Evolutionary conservation across 2,113 vertebrate genomes (phyloP).

Genomic region (Albula goreensis): DNA sequence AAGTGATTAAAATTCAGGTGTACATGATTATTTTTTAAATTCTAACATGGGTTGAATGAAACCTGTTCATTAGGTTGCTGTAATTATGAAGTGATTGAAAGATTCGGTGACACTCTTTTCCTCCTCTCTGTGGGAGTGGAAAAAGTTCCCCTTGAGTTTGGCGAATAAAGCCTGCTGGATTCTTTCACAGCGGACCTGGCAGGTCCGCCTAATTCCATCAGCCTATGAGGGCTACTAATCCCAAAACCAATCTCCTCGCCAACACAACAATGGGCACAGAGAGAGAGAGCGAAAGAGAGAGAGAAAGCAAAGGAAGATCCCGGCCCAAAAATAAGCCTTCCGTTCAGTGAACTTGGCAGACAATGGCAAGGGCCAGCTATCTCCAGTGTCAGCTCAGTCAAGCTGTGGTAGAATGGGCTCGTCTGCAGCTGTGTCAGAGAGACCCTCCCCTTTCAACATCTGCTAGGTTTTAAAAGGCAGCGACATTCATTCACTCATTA

Average conservation of each 20-base stretch:
- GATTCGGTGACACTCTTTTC: background rate
- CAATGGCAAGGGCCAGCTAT: background rate
- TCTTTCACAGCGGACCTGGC: conserved; percentile 11
- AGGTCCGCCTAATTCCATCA: conserved; percentile 21
- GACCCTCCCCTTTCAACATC: conserved; percentile 49
- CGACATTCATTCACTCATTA: conserved; percentile 41
- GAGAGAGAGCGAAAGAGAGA: conserved; percentile 24
- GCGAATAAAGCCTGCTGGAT: too few species aligned
- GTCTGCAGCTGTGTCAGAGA: conserved; percentile 13
- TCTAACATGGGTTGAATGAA: background rate
- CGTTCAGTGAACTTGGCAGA: conserved; percentile 6
- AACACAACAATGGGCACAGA: conserved; percentile 54
- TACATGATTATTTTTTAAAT: background rate
- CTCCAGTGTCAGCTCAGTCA: background rate
- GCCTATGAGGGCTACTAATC: conserved; percentile 16
- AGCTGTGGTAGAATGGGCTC: background rate
- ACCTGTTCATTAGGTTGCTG: background rate
- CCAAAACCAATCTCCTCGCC: conserved; percentile 34
- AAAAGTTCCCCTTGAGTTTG: background rate
- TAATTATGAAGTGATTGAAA: background rate
- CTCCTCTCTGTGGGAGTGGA: background rate
- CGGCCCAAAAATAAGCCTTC: conserved; percentile 15
- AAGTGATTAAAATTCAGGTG: background rate
- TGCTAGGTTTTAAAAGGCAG: conserved; percentile 37
- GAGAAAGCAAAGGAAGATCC: conserved; percentile 33